A percentile compares a stretch with the other conserved stretches of the same genome.
Evolutionary conservation across 2,797 vertebrate species (phyloP).

Genomic region (Esox masquinongy): DNA sequence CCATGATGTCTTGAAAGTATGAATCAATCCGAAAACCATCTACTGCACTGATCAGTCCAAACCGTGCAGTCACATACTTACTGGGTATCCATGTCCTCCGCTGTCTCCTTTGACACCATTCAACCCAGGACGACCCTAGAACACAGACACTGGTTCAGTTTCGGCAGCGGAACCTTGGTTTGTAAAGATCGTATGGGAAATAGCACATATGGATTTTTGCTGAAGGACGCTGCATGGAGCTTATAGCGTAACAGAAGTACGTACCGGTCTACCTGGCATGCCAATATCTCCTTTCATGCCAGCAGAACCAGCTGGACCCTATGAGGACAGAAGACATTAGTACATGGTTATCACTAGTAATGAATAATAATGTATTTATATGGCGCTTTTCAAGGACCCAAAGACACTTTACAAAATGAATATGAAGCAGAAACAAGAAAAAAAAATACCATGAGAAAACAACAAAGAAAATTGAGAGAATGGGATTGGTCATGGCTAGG

Average conservation of each 20-base stretch:
- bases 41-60: neutral
- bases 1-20: neutral
- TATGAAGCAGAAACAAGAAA: no score
- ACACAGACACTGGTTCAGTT: conserved; percentile 5
- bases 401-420: no score
- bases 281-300: conserved; percentile 92
- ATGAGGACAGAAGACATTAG: conserved; percentile 3
- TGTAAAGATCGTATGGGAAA: neutral
- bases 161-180: neutral
- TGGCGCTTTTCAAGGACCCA: no score
- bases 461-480: no score
- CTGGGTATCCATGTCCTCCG: conserved; percentile 61
- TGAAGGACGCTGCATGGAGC: neutral
- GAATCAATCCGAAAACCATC: neutral
- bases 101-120: conserved; percentile 84
- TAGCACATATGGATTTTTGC: neutral
- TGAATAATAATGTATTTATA: conserved; percentile 6
- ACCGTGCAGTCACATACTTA: conserved; percentile 61
- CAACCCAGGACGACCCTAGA: conserved; percentile 89
- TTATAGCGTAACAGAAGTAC: conserved; percentile 41
- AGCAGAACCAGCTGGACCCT: conserved; percentile 70
- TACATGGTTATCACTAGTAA: conserved; percentile 32
- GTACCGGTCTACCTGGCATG: conserved; percentile 89
- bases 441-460: no score
- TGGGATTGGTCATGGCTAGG: no score